These are phyloP conservation scores for Bujurquina vittata DNA, from an alignment of 2,113 vertebrate genomes.

Conservation along the genomic window DNA sequence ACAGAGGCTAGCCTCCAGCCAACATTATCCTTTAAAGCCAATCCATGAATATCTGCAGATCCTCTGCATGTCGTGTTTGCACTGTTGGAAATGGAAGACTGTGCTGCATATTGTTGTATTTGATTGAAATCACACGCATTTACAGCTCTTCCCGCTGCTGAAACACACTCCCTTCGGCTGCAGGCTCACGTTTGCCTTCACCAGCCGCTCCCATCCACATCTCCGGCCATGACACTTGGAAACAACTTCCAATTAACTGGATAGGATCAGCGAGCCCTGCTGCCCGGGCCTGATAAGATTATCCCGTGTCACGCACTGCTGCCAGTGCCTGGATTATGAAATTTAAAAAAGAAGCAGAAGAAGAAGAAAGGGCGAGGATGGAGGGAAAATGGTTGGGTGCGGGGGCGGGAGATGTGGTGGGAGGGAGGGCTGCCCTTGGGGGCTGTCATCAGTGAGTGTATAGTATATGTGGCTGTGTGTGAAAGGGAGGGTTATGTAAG, in stretches of 20 bases:
- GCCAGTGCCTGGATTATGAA: conserved; percentile 56
- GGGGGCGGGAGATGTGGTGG: neutral
- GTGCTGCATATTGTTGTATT: neutral
- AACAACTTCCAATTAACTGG: conserved; percentile 69
- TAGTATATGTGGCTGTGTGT: conserved; percentile 33
- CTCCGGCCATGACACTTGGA: conserved; percentile 29
- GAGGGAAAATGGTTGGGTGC: conserved; percentile 19
- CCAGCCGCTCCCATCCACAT: conserved; percentile 5
- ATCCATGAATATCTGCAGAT: neutral
- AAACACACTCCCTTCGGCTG: neutral
- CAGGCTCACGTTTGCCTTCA: neutral
- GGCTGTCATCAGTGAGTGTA: conserved; percentile 32
- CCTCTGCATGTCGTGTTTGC: neutral
- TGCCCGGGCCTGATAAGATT: conserved; percentile 66
- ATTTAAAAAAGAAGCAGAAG: conserved; percentile 45
- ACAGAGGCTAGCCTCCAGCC: neutral
- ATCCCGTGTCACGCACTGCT: conserved; percentile 49
- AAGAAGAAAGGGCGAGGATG: conserved; percentile 36
- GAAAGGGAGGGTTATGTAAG: conserved; percentile 62
- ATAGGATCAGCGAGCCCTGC: conserved; percentile 48
- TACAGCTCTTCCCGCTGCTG: neutral
- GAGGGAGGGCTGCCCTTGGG: conserved; percentile 18
- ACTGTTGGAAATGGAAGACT: neutral
- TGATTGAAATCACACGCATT: neutral
- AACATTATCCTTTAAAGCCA: neutral